Percentiles rank a stretch among this genome's conserved stretches.
Conservation (phyloP, 1,140 invertebrate genomes). For the Trachymyrmex septentrionalis region DNA sequence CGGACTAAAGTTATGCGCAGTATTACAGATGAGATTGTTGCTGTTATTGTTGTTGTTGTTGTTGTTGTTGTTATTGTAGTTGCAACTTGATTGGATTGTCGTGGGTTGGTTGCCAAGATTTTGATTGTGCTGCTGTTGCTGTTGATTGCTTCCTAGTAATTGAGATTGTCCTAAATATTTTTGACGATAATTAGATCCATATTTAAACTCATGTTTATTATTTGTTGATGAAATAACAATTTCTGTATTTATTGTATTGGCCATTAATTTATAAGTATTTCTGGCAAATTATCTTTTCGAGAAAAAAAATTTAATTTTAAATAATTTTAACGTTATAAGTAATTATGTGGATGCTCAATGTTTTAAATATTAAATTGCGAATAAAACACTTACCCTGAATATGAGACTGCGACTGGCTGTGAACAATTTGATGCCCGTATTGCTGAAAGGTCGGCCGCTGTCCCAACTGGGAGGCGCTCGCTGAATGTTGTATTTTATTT, state of each 20-base stretch:
- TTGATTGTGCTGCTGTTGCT: conserved; percentile 78
- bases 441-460: conserved; percentile 83
- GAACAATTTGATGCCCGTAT: conserved; percentile 84
- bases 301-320: neutral
- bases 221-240: conserved; percentile 4
- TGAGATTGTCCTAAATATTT: conserved; percentile 83
- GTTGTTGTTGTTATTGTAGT: conserved; percentile 78
- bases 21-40: conserved; percentile 77
- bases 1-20: conserved; percentile 74
- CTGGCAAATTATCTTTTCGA: neutral
- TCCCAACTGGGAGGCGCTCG: conserved; percentile 84
- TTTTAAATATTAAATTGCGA: conserved; percentile 12
- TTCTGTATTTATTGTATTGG: neutral
- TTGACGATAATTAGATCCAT: neutral
- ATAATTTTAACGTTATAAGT: conserved; percentile 12
- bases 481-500: conserved; percentile 85
- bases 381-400: conserved; percentile 81
- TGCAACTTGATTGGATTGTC: conserved; percentile 75
- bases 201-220: neutral
- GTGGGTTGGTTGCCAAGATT: conserved; percentile 71
- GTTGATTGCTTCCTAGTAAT: conserved; percentile 78
- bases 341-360: neutral
- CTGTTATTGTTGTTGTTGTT: conserved; percentile 77
- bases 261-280: neutral
- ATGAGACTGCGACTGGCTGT: conserved; percentile 85